phyloP scores from a whole-genome alignment of 1,140 invertebrate species.

The Lucilia cuprina region DNA sequence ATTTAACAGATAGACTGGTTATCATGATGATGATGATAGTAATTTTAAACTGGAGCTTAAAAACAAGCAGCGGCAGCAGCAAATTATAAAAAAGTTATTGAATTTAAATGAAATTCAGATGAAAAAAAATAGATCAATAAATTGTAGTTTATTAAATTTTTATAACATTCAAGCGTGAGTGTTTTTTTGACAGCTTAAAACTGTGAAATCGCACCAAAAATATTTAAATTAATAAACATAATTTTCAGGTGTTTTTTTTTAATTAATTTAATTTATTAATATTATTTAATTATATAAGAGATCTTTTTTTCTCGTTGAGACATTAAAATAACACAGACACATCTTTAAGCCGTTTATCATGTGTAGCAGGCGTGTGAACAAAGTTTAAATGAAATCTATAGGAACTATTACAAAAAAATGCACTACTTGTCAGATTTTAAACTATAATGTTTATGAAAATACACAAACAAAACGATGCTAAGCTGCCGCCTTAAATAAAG shows the following conservation, averaged over 20 bases:
- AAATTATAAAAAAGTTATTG: neutral
- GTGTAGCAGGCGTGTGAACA: conserved; percentile 25
- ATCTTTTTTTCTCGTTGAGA: neutral
- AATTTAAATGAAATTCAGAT: neutral
- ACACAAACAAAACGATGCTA: neutral
- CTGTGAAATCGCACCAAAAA: neutral
- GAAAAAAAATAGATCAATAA: neutral
- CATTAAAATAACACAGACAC: neutral
- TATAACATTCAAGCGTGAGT: neutral
- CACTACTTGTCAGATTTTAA: conserved; percentile 9
- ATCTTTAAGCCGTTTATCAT: conserved; percentile 18
- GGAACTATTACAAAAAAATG: neutral
- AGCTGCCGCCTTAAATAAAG: neutral
- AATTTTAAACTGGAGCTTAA: neutral
- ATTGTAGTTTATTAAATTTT: too few species aligned
- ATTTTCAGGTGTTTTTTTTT: neutral
- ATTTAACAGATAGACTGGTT: neutral
- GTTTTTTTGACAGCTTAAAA: neutral
- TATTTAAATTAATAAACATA: neutral
- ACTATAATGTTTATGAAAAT: neutral
- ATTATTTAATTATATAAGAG: neutral
- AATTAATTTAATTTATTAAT: neutral
- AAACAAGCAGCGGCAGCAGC: neutral
- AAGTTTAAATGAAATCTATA: neutral
- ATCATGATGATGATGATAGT: neutral